Base-by-base conservation (phyloP, 64 coral and sea anemone species). In the Hydrozoanthus tunicans region DNA sequence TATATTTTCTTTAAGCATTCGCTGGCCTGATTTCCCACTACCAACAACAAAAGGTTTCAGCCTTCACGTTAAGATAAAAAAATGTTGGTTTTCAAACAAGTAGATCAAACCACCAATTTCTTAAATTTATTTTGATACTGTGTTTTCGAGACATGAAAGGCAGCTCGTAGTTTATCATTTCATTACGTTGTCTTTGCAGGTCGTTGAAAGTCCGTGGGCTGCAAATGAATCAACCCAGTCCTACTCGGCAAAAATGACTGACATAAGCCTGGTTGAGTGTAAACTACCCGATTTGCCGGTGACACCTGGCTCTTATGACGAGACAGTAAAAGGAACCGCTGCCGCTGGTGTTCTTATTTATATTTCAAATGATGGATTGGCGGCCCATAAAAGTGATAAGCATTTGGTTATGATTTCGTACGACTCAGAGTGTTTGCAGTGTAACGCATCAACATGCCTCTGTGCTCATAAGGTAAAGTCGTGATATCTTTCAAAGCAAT, bases 381-480 rank as follows among this genome's bases (percentile, higher is more conserved):
- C 24, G 32, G 3, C 23, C 7, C 59, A 64, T 26, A 51, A 64
- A 32, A 81, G 79, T 43, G 26, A 81, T 0, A 62, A 55, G 59
- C 43, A 3, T 8, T 81, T 81, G 79, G 79, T 61, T 12, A 81
- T 81, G 59, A 81, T 81, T 51, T 64, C 79, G 12, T 81, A 63
- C 58, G 79, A 81, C 15, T 81, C 79, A 60, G 58, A 58, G 0
- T 81, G 79, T 26, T 27, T 81, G 6, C 24, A 63, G 58, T 81
- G 79, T 24, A 63, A 81, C 14, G 59, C 60, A 43, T 62, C 25
- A 3, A 81, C 9, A 20, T 23, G 60, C 14, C 7, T 9, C 14
- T 81, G 79, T 62, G 79, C 63, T 59, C 79, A 81, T n/a, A 81
- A 81, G 59, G 79, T 81, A 81, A 0, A 5, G 5, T 65, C 63